Evolutionary conservation across 2,797 vertebrate genomes (phyloP).

Genomic region (Rhynchotus rufescens): DNA sequence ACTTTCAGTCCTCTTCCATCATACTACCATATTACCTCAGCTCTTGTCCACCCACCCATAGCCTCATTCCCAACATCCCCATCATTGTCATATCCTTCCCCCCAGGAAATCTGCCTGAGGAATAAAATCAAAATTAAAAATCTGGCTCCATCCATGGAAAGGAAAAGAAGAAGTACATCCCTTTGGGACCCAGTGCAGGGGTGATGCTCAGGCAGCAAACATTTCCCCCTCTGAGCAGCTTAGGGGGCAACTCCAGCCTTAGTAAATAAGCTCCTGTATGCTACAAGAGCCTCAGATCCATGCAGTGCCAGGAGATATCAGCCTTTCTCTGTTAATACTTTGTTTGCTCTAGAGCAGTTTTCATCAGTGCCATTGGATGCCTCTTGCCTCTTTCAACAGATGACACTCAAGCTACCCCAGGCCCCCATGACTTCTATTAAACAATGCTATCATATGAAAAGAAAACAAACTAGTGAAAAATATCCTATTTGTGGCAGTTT

Average conservation of each 20-base stretch:
- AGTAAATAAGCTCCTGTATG: neutral
- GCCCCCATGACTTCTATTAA: neutral
- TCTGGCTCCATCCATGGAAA: neutral
- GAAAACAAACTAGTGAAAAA: slow-evolving; percentile 13
- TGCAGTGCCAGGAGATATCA: neutral
- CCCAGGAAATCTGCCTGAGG: neutral
- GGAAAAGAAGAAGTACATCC: neutral
- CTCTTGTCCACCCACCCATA: neutral
- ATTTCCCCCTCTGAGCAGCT: neutral
- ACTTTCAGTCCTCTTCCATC: neutral
- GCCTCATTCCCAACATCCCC: neutral
- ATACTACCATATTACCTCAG: neutral
- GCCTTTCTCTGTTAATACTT: neutral
- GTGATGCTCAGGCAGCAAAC: neutral
- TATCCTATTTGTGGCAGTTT: neutral
- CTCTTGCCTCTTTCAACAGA: slow-evolving; percentile 36
- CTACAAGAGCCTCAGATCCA: neutral
- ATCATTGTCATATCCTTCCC: neutral
- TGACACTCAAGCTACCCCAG: neutral
- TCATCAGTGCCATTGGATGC: neutral
- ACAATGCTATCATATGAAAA: slow-evolving; percentile 34
- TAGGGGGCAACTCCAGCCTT: neutral
- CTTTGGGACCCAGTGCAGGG: neutral
- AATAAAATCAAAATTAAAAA: neutral
- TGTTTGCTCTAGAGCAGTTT: slow-evolving; percentile 26